phyloP scores from a whole-genome alignment of 2,113 vertebrate species.

The Protobothrops mucrosquamatus region DNA sequence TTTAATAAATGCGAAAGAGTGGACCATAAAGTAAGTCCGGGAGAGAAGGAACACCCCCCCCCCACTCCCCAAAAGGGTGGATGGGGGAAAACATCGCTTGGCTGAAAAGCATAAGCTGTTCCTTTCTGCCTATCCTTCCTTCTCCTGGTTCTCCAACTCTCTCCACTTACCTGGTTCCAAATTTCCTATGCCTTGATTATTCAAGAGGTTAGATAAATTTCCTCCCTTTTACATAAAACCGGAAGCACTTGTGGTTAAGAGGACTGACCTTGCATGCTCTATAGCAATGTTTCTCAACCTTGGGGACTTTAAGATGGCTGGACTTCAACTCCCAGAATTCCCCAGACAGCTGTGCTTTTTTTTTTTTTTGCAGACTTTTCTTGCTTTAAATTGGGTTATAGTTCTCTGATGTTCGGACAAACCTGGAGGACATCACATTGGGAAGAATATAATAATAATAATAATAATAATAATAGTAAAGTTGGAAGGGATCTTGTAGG shows the following conservation, averaged over 20 bases:
- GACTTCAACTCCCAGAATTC: neutral
- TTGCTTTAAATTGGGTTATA: neutral
- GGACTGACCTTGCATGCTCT: neutral
- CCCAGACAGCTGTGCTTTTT: neutral
- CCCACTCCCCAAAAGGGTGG: neutral
- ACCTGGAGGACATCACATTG: neutral
- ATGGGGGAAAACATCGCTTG: neutral
- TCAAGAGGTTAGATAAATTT: neutral
- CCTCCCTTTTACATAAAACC: neutral
- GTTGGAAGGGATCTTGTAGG: no score
- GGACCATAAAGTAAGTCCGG: constrained; percentile 87
- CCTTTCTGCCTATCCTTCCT: constrained; percentile 43
- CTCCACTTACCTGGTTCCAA: neutral
- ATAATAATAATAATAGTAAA: no score
- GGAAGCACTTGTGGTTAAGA: neutral
- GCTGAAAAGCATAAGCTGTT: neutral
- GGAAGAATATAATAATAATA: neutral
- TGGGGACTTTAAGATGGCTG: neutral
- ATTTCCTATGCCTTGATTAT: neutral
- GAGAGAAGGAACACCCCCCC: neutral
- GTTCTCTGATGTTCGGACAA: neutral
- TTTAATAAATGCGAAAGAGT: constrained; percentile 89
- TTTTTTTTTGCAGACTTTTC: neutral
- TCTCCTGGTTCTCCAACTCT: constrained; percentile 18
- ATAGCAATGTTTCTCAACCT: neutral